phyloP scores from a whole-genome alignment of 2,888 invertebrate species.

The Cantharis lateralis region DNA sequence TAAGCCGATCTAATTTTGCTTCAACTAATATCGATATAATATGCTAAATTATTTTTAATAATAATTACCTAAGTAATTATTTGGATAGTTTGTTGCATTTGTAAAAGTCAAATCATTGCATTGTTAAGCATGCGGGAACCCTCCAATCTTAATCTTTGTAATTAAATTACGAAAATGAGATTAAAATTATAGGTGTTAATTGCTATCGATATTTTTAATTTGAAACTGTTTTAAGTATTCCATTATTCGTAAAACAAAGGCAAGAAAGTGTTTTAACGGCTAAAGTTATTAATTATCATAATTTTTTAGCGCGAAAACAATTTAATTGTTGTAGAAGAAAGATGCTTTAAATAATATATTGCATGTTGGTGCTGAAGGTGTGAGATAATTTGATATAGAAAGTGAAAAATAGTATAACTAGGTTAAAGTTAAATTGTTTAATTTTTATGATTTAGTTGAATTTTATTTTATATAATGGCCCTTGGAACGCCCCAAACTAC shows the following conservation, averaged over 20 bases:
- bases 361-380: neutral
- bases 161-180: neutral
- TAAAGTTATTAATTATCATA: neutral
- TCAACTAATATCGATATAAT: neutral
- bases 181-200: neutral
- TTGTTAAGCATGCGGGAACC: neutral
- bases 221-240: neutral
- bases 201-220: neutral
- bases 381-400: conserved; percentile 2
- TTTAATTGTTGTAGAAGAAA: neutral
- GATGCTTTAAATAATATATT: neutral
- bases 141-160: neutral
- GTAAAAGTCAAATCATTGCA: neutral
- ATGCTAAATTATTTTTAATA: neutral
- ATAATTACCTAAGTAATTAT: neutral
- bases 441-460: neutral
- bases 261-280: neutral
- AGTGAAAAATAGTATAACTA: neutral
- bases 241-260: neutral
- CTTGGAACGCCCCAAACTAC: neutral
- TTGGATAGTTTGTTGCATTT: neutral
- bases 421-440: neutral
- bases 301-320: neutral
- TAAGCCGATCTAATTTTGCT: neutral
- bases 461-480: neutral